Evolutionary conservation across 2,888 invertebrate species (phyloP), one percentile per base, ranked within the genome.

Genomic region (Malachius bipustulatus): DNA sequence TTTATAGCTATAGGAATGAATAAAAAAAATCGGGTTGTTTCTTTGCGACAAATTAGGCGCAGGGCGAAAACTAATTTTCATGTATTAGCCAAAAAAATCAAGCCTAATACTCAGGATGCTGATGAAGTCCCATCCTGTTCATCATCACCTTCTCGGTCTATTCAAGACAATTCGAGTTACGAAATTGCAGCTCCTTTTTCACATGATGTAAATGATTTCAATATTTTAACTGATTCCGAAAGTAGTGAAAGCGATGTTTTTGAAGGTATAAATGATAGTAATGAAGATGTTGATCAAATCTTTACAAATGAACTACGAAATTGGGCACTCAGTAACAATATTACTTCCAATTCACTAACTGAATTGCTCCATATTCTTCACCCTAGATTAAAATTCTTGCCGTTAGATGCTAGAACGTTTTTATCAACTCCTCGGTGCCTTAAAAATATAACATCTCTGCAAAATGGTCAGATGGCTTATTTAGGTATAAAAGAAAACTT

Each of bases 381-480:
- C 11, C 35, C 40, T 3, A 13, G 16, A 30, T 26, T 38, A 16
- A n/a, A 30, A 15, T 26, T 33, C 26, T 16, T 40, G 11, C 35
- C 41, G 9, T 14, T 16, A 15, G 34, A 38, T 30, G 32, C 26
- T 16, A 31, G 37, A 26, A 24, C 32, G 16, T 31, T 37, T 2
- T 13, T 40, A 27, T 15, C 24, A 19, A 40, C 40, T 13, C 41
- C 41, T 8, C 33, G 38, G 14, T 16, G 3, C 24, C 35, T 27
- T 26, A 8, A 29, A 30, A 38, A 26, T 19, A 38, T 30, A 10
- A 15, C 24, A 14, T 32, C n/a, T n/a, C n/a, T 41, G 12, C 30
- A 33, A 13, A 41, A 41, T 33, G 39, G 39, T 4, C 16, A 31
- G 19, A 36, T 41, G 34, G 15, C 34, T 34, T 41, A 41, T 34